Conservation (phyloP, 2,113 vertebrate genomes). For the Eptesicus fuscus region DNA sequence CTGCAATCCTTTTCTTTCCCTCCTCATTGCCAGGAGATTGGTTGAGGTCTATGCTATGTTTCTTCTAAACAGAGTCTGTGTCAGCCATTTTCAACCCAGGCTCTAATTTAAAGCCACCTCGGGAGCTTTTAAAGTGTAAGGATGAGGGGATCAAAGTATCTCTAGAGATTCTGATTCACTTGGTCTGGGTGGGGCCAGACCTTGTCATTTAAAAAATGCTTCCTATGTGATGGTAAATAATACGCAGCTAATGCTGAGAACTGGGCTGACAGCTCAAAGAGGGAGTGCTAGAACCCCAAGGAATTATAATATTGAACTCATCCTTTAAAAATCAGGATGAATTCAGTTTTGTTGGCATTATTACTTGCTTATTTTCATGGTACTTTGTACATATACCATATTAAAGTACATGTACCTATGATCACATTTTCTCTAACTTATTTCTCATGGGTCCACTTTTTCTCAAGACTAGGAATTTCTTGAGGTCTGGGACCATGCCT, state of each 20-base stretch:
- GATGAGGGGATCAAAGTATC: not conserved
- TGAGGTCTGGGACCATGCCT: not conserved
- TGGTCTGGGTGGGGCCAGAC: not conserved
- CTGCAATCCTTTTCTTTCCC: not conserved
- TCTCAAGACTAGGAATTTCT: not conserved
- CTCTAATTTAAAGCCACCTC: not conserved
- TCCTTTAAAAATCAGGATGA: not conserved
- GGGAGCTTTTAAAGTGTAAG: not conserved
- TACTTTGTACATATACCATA: not conserved
- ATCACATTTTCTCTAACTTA: not conserved
- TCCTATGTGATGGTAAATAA: not conserved
- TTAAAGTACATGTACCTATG: not conserved
- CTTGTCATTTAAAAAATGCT: slow-evolving; percentile 16
- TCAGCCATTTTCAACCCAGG: not conserved
- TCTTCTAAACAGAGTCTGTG: not conserved
- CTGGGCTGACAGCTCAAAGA: not conserved
- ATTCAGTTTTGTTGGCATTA: not conserved
- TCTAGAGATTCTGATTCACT: not conserved
- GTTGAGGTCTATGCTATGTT: not conserved
- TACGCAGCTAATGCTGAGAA: not conserved
- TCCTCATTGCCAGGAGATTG: not conserved
- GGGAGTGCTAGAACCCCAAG: not conserved
- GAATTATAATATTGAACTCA: not conserved
- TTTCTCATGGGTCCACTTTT: slow-evolving; percentile 23
- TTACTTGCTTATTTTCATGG: not conserved